A percentile compares a stretch with the other conserved stretches of the same genome.
Conservation (phyloP, 2,113 vertebrate species). For the Psettodes erumei region DNA sequence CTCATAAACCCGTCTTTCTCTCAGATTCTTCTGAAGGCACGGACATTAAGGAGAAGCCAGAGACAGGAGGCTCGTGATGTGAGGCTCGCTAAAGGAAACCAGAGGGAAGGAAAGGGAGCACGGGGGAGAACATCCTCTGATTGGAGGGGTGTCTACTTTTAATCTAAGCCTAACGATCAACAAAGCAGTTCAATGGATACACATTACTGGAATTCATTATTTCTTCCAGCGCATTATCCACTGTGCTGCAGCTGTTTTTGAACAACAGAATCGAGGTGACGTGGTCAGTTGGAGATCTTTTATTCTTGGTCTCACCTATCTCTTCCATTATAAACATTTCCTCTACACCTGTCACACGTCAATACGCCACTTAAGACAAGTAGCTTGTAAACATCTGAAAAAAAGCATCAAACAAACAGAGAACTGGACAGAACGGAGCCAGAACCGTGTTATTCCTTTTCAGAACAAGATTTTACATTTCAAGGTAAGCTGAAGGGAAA, state of each 20-base stretch:
- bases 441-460: constrained; percentile 31
- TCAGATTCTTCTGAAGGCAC: constrained; percentile 57
- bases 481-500: constrained; percentile 32
- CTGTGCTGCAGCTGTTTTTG: no score
- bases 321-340: constrained; percentile 55
- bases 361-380: constrained; percentile 75
- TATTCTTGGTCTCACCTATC: constrained; percentile 66
- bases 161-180: constrained; percentile 44
- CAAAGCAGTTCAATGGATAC: constrained; percentile 3
- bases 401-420: constrained; percentile 66
- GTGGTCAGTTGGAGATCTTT: constrained; percentile 44
- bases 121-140: no score
- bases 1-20: neutral
- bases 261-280: neutral
- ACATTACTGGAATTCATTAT: no score
- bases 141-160: neutral
- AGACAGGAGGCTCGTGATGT: constrained; percentile 17
- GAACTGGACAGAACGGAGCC: constrained; percentile 62
- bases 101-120: neutral
- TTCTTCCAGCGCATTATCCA: no score
- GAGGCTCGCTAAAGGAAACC: neutral
- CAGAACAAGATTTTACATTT: constrained; percentile 54
- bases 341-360: constrained; percentile 52
- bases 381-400: constrained; percentile 82
- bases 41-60: constrained; percentile 49